phyloP scores from a whole-genome alignment of 23 tunicate species.

The Ascidia mentula region DNA sequence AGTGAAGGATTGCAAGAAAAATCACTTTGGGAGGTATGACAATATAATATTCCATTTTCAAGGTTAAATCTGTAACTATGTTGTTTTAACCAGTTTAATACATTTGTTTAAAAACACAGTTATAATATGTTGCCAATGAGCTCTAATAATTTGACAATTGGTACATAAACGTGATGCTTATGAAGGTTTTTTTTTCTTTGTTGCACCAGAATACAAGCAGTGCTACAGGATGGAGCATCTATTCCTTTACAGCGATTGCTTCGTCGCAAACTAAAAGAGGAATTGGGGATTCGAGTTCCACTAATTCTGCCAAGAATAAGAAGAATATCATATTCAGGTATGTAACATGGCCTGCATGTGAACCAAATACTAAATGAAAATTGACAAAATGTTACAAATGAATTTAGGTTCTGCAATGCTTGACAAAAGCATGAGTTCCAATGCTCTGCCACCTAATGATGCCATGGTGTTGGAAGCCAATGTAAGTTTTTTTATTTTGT shows the following conservation, averaged over 20 bases:
- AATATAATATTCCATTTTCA: too few relatives aligned
- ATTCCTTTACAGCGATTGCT: slow-evolving; percentile 47
- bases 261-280: slow-evolving; percentile 68
- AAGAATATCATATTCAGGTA: slow-evolving; percentile 68
- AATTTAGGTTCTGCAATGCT: slow-evolving; percentile 1
- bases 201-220: slow-evolving; percentile 47
- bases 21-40: slow-evolving; percentile 52
- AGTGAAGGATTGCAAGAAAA: slow-evolving; percentile 50
- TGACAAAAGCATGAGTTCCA: neutral
- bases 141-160: too few relatives aligned
- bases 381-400: neutral
- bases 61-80: too few relatives aligned
- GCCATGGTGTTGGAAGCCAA: neutral
- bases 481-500: neutral
- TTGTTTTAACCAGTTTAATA: too few relatives aligned
- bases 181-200: too few relatives aligned
- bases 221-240: slow-evolving; percentile 43
- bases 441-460: slow-evolving; percentile 5
- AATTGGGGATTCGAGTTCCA: slow-evolving; percentile 48
- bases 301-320: slow-evolving; percentile 32
- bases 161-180: too few relatives aligned
- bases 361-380: neutral
- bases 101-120: too few relatives aligned
- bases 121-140: too few relatives aligned
- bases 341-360: neutral